Conservation (phyloP, 1,140 invertebrate species). For the Lordiphosa clarofinis region DNA sequence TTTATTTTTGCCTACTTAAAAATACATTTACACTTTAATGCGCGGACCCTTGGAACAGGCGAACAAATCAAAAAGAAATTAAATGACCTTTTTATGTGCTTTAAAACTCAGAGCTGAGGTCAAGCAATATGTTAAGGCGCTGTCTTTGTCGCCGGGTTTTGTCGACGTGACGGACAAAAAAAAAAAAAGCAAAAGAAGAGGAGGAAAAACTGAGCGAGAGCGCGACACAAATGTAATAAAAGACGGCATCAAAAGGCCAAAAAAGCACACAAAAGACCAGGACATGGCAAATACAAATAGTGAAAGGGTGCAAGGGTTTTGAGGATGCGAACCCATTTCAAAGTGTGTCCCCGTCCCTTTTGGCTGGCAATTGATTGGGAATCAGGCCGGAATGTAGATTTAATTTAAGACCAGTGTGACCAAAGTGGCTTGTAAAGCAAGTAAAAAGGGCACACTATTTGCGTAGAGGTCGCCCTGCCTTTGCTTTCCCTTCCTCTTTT, state of each 20-base stretch:
- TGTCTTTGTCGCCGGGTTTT: slow-evolving; percentile 6
- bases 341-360: slow-evolving; percentile 32
- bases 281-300: slow-evolving; percentile 44
- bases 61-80: slow-evolving; percentile 78
- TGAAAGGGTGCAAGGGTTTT: background rate
- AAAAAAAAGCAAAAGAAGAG: too few relatives aligned
- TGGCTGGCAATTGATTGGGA: slow-evolving; percentile 16
- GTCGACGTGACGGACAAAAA: slow-evolving; percentile 10
- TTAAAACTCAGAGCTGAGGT: slow-evolving; percentile 2
- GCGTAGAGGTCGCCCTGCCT: too few relatives aligned
- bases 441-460: too few relatives aligned
- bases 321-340: slow-evolving; percentile 45
- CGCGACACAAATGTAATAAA: slow-evolving; percentile 50
- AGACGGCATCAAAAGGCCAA: slow-evolving; percentile 54
- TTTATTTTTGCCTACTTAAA: slow-evolving; percentile 58
- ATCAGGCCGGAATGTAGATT: slow-evolving; percentile 47
- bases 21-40: slow-evolving; percentile 78
- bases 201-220: background rate
- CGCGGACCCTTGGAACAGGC: slow-evolving; percentile 17
- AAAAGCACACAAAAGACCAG: slow-evolving; percentile 39
- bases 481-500: too few relatives aligned
- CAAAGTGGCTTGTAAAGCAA: background rate
- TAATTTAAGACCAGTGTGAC: slow-evolving; percentile 22
- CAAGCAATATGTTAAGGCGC: slow-evolving; percentile 14
- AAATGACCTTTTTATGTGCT: slow-evolving; percentile 66